These are phyloP conservation scores for Siniperca knerii DNA, from an alignment of 2,113 vertebrate species.

Conservation along the genomic window DNA sequence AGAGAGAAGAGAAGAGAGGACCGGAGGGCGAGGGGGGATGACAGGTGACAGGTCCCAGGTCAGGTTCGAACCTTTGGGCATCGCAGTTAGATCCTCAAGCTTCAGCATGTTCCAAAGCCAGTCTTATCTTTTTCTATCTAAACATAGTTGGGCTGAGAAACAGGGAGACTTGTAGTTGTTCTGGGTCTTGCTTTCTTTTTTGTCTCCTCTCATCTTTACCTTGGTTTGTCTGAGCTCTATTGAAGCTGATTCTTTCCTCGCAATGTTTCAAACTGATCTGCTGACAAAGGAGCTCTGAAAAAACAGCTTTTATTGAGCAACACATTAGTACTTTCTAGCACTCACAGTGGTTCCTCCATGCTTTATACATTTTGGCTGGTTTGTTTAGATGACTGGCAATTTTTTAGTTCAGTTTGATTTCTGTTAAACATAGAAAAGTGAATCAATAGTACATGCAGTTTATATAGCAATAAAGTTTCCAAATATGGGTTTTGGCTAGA, in stretches of 20 bases:
- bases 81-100: not conserved
- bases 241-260: slow-evolving; percentile 7
- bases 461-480: not conserved
- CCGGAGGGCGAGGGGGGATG: not conserved
- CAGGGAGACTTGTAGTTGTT: not conserved
- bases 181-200: not conserved
- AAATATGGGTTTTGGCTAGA: not conserved
- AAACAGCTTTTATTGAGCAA: not conserved
- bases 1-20: not conserved
- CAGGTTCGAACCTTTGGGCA: slow-evolving; percentile 18
- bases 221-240: not conserved
- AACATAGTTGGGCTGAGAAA: not conserved
- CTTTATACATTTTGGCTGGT: not conserved
- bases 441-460: not conserved
- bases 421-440: not conserved
- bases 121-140: not conserved
- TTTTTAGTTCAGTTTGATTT: not conserved
- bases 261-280: slow-evolving; percentile 21
- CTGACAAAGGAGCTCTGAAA: not conserved
- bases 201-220: not conserved
- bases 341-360: not conserved
- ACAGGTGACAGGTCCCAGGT: slow-evolving; percentile 11
- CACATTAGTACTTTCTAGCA: not conserved
- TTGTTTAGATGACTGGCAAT: not conserved
- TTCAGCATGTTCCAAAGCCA: not conserved